A percentile compares a stretch with the other conserved stretches of the same genome.
Conservation (phyloP, 1,140 invertebrate species). For the Chlorops oryzae region DNA sequence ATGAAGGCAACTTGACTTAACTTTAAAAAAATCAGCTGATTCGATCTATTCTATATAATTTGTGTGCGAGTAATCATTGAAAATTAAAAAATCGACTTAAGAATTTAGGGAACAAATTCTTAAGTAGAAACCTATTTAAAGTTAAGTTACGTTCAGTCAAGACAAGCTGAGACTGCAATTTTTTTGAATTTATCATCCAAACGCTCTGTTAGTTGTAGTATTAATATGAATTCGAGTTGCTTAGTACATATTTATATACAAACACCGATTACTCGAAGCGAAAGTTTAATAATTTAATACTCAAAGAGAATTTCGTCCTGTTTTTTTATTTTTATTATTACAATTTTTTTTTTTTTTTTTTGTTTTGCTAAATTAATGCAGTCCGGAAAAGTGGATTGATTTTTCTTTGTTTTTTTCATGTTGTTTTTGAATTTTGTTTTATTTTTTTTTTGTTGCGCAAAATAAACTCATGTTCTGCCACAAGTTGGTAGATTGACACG, state of each 20-base stretch:
- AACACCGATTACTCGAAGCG: slow-evolving; percentile 7
- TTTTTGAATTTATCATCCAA: no score
- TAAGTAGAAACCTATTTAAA: no score
- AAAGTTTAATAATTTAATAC: neutral
- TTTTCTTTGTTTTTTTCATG: slow-evolving; percentile 14
- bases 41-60: no score
- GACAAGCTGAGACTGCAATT: no score
- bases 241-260: slow-evolving; percentile 17
- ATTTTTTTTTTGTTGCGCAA: neutral
- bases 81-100: no score
- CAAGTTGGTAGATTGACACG: slow-evolving; percentile 67
- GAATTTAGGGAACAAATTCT: no score
- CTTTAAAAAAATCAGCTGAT: no score
- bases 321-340: neutral
- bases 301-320: neutral
- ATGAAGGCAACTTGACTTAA: no score
- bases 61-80: no score
- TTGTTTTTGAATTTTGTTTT: slow-evolving; percentile 21
- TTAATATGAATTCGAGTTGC: no score
- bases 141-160: no score
- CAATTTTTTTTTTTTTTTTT: neutral
- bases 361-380: slow-evolving; percentile 11
- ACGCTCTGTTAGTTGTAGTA: no score
- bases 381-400: neutral
- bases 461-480: neutral